Evolutionary conservation across 2,888 invertebrate species (phyloP), one percentile per base, ranked within the genome.

Genomic region (Gastracanthus pulcherrimus): DNA sequence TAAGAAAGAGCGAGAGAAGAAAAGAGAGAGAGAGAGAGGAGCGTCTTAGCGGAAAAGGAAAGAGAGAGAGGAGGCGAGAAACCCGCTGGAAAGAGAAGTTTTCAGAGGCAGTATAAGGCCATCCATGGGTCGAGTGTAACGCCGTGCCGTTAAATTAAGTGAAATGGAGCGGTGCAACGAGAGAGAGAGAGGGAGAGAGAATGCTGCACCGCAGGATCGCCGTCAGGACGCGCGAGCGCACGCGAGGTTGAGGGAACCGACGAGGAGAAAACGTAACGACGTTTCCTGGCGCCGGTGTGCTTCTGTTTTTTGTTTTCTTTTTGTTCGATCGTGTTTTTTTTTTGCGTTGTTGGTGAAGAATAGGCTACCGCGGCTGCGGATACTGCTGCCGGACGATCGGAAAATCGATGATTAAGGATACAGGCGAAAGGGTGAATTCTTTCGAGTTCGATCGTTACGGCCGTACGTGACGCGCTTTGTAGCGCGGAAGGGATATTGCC

Each of bases 71-170:
- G n/a, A 11, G 6, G 4, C 66, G 66, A 19, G 23, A 51, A 51
- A 13, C 23, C 7, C 55, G 1, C 34, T 6, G 60, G 6, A 29
- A 16, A 0, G 7, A n/a, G 34, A 60, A 34, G 31, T 60, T 29
- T 60, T 9, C 60, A 11, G 51, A 34, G 41, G 4, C 69, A 29
- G 41, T 41, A 31, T 62, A 60, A 55, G n/a, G 67, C 76, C 6
- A n/a, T 19, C 51, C 9, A 1, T n/a, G 34, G 77, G 34, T 31
- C 26, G 51, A 29, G 60, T 70, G 77, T 77, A 67, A 70, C 31
- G 62, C 76, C 62, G 72, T n/a, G n/a, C 74, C 82, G 77, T 82
- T 82, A 80, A 77, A 82, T 80, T 77, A 74, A 80, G 77, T 77
- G 82, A 74, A 82, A 77, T 77, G 82, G 80, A 80, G 74, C 77